Conservation (phyloP, 2,113 vertebrate species). For the Hypocryptadius cinnamomeus region DNA sequence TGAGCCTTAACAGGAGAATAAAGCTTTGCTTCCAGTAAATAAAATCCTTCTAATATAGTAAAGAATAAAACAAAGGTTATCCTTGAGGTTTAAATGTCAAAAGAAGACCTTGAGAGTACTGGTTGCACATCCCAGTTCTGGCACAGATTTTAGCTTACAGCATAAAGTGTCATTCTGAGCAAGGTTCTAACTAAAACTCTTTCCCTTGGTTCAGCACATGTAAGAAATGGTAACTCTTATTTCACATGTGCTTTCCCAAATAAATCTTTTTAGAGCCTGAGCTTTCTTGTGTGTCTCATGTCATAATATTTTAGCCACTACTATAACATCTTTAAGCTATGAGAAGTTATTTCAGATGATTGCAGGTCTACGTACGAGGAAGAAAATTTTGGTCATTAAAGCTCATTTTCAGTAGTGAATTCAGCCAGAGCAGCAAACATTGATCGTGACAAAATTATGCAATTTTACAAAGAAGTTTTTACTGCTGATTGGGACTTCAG, state of each 20-base stretch:
- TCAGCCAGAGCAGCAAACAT: background rate
- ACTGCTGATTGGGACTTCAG: background rate
- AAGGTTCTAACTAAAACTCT: background rate
- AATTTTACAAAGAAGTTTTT: background rate
- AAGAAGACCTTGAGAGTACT: background rate
- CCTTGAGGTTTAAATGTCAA: background rate
- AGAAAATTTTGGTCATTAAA: background rate
- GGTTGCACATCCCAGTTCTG: background rate
- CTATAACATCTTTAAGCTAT: background rate
- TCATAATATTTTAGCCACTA: background rate
- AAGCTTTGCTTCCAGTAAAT: background rate
- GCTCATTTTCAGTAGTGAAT: background rate
- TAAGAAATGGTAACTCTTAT: background rate
- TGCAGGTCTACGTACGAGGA: background rate
- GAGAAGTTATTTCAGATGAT: background rate
- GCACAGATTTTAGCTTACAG: background rate
- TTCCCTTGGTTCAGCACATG: background rate
- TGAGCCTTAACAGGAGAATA: background rate
- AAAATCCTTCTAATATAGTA: background rate
- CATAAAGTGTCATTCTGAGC: background rate
- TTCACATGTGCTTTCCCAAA: background rate
- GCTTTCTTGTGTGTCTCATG: background rate
- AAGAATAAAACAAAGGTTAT: background rate
- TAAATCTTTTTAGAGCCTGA: background rate
- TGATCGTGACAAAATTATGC: background rate